Conservation (phyloP, 1,140 invertebrate species). For the Phthorimaea operculella region DNA sequence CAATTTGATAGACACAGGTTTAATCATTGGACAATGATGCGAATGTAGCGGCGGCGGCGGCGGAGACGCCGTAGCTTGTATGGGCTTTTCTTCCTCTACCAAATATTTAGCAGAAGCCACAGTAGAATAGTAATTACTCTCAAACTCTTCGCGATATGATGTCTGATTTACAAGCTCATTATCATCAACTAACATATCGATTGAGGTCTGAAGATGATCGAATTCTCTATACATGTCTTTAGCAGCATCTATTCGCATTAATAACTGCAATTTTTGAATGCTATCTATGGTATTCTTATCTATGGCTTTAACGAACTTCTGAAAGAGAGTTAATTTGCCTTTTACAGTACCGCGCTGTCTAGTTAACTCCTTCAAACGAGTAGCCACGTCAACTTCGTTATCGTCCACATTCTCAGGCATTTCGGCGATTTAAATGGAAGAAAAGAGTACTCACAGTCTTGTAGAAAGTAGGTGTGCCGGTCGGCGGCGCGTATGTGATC, state of each 20-base stretch:
- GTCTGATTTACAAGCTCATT: neutral
- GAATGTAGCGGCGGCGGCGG: neutral
- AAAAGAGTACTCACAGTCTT: neutral
- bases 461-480: neutral
- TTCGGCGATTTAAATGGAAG: neutral
- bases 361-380: neutral
- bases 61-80: neutral
- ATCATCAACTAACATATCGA: neutral
- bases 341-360: conserved; percentile 1
- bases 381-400: neutral
- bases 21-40: neutral
- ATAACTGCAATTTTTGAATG: neutral
- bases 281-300: neutral
- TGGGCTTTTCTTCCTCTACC: neutral
- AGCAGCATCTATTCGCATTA: neutral
- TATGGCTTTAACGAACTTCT: neutral
- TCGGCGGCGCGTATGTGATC: too few species aligned
- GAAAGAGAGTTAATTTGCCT: neutral
- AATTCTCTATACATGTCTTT: neutral
- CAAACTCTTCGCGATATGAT: conserved; percentile 3
- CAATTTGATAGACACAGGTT: conserved; percentile 3
- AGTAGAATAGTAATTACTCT: neutral
- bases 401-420: neutral
- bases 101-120: neutral
- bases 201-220: neutral